phyloP scores from a whole-genome alignment of 2,888 invertebrate genomes.

The Ceratothoa steindachneri region DNA sequence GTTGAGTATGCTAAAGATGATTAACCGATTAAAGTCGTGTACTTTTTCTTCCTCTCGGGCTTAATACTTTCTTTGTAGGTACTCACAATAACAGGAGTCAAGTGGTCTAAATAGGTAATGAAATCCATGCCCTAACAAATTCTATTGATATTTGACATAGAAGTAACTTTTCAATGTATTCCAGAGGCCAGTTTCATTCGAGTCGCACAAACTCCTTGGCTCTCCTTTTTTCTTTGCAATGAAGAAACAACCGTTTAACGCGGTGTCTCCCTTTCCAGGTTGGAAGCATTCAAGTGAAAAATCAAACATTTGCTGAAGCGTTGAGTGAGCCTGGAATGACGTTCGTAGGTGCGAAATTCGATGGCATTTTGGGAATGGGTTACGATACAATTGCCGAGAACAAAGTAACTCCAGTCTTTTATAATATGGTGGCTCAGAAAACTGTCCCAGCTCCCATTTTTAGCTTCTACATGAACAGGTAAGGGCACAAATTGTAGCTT shows the following conservation, averaged over 20 bases:
- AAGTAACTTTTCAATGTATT: too few relatives aligned
- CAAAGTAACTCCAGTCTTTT: conserved; percentile 83
- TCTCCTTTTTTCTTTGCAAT: too few relatives aligned
- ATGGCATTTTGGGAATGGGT: conserved; percentile 94
- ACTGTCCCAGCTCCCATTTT: conserved; percentile 66
- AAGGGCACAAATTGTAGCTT: conserved; percentile 51
- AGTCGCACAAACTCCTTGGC: too few relatives aligned
- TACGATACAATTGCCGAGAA: conserved; percentile 87
- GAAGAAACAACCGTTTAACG: background rate
- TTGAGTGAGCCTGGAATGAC: conserved; percentile 86
- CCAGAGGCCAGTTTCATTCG: too few relatives aligned
- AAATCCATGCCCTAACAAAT: too few relatives aligned
- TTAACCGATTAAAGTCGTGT: too few relatives aligned
- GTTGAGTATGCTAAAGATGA: too few relatives aligned
- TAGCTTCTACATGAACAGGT: conserved; percentile 89
- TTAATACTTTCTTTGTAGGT: too few relatives aligned
- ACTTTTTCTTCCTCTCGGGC: too few relatives aligned
- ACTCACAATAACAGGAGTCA: too few relatives aligned
- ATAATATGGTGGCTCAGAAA: conserved; percentile 81
- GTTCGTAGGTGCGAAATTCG: conserved; percentile 98
- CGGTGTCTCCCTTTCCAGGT: conserved; percentile 61
- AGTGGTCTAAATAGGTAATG: too few relatives aligned
- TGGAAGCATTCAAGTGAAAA: conserved; percentile 67
- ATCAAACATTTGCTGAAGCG: conserved; percentile 94
- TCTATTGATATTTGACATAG: too few relatives aligned